Base-by-base conservation (phyloP, 2,888 invertebrate genomes). In the Athalia rosae region DNA sequence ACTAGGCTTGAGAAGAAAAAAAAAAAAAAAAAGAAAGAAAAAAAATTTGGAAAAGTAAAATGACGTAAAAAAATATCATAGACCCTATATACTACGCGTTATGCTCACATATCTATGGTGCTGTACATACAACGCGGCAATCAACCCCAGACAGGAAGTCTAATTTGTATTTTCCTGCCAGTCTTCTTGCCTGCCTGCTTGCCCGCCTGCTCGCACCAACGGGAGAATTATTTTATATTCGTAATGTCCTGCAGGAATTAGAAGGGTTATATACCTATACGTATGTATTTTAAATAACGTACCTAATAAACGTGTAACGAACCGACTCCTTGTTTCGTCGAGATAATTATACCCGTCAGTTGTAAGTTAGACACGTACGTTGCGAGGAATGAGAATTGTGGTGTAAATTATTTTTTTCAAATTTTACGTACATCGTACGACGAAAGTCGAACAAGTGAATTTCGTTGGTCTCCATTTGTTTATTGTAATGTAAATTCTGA, bases 161-260 rank as follows among this genome's bases (percentile, higher is more conserved):
- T 85, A 85, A 84, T 84, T 84, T 83, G 85, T 81, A 84, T 82
- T 85, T 84, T 84, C 82, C 85, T 84, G 84, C 80, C 85, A 63
- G 71, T 56, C 79, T 82, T 61, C 67, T 67, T 67, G 28, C 28
- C 28, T 28, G 28, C 28, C 28, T 28, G 28, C 28, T 28, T 28
- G 28, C 28, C 28, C 2, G 28, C 28, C 28, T 28, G 28, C 28
- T 28, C 28, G 28, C 28, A 28, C 28, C 28, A 28, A 28, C 28
- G 28, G 28, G 28, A 28, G 28, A 28, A 28, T 28, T 28, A 28
- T 28, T 28, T 53, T 53, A 53, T 53, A 53, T 53, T 11, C 53
- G n/a, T 53, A 3, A n/a, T n/a, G n/a, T 7, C 9, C n/a, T n/a
- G 53, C 53, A 28, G 28, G 28, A 28, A 28, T 28, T 71, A 58